Conservation (phyloP, 2,797 vertebrate species). For the Masticophis lateralis region DNA sequence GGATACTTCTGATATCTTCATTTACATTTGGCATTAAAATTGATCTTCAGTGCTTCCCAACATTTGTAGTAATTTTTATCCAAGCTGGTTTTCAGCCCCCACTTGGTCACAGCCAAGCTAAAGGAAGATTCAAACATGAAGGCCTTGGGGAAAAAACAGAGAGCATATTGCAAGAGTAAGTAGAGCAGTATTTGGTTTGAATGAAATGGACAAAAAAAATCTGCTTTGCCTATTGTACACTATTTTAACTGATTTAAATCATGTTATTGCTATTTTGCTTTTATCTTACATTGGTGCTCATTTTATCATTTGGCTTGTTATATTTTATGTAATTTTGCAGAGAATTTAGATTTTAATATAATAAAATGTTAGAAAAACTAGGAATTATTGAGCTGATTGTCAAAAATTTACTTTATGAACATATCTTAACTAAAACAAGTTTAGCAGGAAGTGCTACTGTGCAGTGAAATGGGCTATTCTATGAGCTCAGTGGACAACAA, state of each 20-base stretch:
- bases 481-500: not conserved
- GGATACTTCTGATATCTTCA: slow-evolving; percentile 47
- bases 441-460: not conserved
- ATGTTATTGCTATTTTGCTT: not conserved
- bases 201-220: not conserved
- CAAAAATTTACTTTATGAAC: not conserved
- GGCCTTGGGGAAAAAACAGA: slow-evolving; percentile 72
- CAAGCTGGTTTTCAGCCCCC: slow-evolving; percentile 86
- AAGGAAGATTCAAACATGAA: slow-evolving; percentile 98
- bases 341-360: not conserved
- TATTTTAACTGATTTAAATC: not conserved
- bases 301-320: not conserved
- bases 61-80: slow-evolving; percentile 92
- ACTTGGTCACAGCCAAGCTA: slow-evolving; percentile 89
- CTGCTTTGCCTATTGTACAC: not conserved
- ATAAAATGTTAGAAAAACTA: not conserved
- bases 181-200: not conserved
- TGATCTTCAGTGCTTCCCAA: slow-evolving; percentile 88
- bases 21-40: slow-evolving; percentile 84
- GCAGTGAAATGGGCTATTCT: fast-evolving
- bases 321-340: not conserved
- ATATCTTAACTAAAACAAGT: not conserved
- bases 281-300: not conserved
- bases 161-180: not conserved
- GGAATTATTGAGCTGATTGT: not conserved